Evolutionary conservation across 2,888 invertebrate genomes (phyloP), one percentile per base, ranked within the genome.

Genomic region (Endotricha flammealis): DNA sequence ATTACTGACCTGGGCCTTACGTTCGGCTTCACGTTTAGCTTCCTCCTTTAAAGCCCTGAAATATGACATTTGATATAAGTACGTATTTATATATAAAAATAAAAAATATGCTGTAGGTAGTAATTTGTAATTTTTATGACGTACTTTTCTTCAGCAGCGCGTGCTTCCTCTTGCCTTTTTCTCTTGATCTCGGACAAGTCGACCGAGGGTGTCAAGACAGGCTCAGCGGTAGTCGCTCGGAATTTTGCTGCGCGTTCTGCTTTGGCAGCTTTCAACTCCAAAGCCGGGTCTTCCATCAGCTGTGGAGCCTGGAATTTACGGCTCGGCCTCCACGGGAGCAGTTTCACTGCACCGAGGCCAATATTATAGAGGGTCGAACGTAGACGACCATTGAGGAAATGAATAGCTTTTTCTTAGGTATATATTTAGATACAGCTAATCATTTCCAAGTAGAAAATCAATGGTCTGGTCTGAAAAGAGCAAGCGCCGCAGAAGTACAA

Each of bases 281-380:
- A 62, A 39, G 76, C 82, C 9, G 88, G 89, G 55, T 91, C 90
- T 48, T 91, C 90, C 70, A 90, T 77, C 35, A 73, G 70, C 56
- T 85, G 74, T 37, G 88, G 88, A 42, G 83, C 83, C 68, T 90
- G 89, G 79, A 92, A 92, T 72, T 90, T 91, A 68, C 92, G 88
- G 64, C 91, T 89, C 58, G 92, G 90, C 63, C 92, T 90, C 71
- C 88, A 87, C 50, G 92, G 90, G 48, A 91, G 89, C 83, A 92
- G 88, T 62, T 90, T 89, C 52, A 89, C 88, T 88, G 88, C 74
- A 77, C 74, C 79, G 64, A 70, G 76, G 77, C 76, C 71, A 65
- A 71, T 46, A 65, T 76, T 76, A 74, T 55, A 53, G 58, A 61
- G 42, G 53, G 60, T 54, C 64, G 48, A 38, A 35, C 46, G 48